Base-by-base conservation (phyloP, 2,113 vertebrate genomes). In the Oceanites oceanicus region DNA sequence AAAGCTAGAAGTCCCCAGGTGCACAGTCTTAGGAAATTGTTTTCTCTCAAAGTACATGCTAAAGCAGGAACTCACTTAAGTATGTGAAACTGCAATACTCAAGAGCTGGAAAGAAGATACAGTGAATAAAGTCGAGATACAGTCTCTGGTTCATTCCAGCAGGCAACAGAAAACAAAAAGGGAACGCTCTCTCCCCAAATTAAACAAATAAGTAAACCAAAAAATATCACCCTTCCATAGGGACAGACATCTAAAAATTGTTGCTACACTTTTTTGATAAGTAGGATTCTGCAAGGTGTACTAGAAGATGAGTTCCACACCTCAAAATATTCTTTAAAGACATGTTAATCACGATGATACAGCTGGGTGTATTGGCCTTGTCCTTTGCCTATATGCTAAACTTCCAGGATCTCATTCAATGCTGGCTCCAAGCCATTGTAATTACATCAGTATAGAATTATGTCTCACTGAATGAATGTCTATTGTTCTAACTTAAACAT, bases 401-500 rank as follows among this genome's bases (percentile, higher is more conserved):
- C 30, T 81, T 71, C 17, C 16, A 78, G 34, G 47, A 53, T 71
- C 26, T 66, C 61, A 74, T 56, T 45, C 70, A 74, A 21, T 42
- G 15, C 42, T 90, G 93, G 61, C 70, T 94, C 56, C 52, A 86
- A 78, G 78, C 74, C 88, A 78, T 13, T 63, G 30, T 62, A 81
- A 74, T 78, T 90, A 71, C 32, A 75, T 67, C 70, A 75, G 13
- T 50, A 50, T n/a, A 67, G 70, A 75, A 90, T 90, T 85, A 75
- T 45, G 61, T 67, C 38, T 62, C 27, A 66, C 15, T 92, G 36
- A 86, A 1, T 88, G 45, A 85, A 47, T 63, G 62, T 53, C 74
- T 72, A 45, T 56, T 94, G 75, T 95, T 95, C 94, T 83, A 79
- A 73, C 67, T 79, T 79, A 86, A 88, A 90, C 34, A 68, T 70